Percentiles rank a stretch among this genome's conserved stretches.
Conservation (phyloP, 2,888 invertebrate genomes). For the Platypus cylindrus region DNA sequence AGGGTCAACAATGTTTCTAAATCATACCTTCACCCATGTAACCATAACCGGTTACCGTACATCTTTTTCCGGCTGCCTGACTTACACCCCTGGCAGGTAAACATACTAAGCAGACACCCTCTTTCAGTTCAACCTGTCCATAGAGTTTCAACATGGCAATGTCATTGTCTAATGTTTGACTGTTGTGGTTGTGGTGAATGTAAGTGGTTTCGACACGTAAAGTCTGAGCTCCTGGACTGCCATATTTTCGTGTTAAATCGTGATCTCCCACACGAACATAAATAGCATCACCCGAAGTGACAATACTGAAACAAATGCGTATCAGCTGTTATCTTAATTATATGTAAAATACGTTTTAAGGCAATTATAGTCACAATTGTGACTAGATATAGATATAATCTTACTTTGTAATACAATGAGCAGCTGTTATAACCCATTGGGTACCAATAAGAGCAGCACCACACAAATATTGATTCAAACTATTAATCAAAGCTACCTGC, state of each 20-base stretch:
- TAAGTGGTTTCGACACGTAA: conserved; percentile 84
- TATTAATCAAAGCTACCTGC: conserved; percentile 89
- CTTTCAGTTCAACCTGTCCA: conserved; percentile 76
- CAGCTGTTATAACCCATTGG: conserved; percentile 88
- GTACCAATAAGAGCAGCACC: conserved; percentile 88
- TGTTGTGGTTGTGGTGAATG: conserved; percentile 92
- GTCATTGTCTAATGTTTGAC: conserved; percentile 87
- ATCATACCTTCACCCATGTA: conserved; percentile 88
- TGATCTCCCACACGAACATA: conserved; percentile 89
- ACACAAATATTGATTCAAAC: conserved; percentile 84
- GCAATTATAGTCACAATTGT: too few relatives aligned
- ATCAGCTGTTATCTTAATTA: too few relatives aligned
- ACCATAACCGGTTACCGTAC: conserved; percentile 88
- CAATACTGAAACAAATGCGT: conserved; percentile 51
- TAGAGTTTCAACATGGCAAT: conserved; percentile 83
- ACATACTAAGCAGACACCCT: conserved; percentile 77
- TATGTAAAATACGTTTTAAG: too few relatives aligned
- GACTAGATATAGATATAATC: too few relatives aligned
- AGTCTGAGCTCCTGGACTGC: conserved; percentile 84
- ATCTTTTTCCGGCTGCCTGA: conserved; percentile 80
- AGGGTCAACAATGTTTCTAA: too few relatives aligned
- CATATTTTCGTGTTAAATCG: conserved; percentile 80
- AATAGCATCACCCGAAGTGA: conserved; percentile 86
- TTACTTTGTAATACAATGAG: conserved; percentile 89
- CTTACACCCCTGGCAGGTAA: conserved; percentile 79